Percentiles rank a stretch among this genome's conserved stretches.
Conservation (phyloP, 2,113 vertebrate genomes). For the Ochotona curzoniae region DNA sequence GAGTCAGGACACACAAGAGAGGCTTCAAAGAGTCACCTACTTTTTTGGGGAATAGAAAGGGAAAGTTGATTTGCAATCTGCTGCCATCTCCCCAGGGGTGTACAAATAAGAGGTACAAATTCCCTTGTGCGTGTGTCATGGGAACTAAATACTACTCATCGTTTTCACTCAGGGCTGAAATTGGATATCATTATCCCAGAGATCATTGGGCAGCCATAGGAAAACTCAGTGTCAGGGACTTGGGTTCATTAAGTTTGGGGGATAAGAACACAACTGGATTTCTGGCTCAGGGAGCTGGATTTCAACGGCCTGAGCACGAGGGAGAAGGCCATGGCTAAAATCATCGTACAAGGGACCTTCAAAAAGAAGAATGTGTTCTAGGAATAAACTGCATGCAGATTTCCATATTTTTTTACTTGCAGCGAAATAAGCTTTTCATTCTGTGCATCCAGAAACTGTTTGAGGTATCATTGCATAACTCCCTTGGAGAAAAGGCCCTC, state of each 20-base stretch:
- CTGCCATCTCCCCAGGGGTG: neutral
- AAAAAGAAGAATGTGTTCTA: too few species aligned
- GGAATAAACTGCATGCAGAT: too few species aligned
- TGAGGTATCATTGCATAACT: neutral
- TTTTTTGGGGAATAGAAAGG: slow-evolving; percentile 46
- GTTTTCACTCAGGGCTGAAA: neutral
- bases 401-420: too few species aligned
- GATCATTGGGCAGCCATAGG: neutral
- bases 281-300: neutral
- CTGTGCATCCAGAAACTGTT: too few species aligned
- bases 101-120: neutral
- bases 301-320: neutral
- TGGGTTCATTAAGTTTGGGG: neutral
- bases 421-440: too few species aligned
- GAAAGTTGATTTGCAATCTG: neutral
- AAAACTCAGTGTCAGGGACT: neutral
- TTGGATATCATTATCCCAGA: neutral
- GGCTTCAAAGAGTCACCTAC: slow-evolving; percentile 31
- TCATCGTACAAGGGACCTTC: too few species aligned
- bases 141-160: neutral
- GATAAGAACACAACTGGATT: neutral
- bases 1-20: neutral
- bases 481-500: neutral
- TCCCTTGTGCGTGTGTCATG: neutral
- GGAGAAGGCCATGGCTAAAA: neutral